A percentile compares a stretch with the other conserved stretches of the same genome.
phyloP scores from a whole-genome alignment of 2,797 vertebrate species.

The Sebastes nivosus region DNA sequence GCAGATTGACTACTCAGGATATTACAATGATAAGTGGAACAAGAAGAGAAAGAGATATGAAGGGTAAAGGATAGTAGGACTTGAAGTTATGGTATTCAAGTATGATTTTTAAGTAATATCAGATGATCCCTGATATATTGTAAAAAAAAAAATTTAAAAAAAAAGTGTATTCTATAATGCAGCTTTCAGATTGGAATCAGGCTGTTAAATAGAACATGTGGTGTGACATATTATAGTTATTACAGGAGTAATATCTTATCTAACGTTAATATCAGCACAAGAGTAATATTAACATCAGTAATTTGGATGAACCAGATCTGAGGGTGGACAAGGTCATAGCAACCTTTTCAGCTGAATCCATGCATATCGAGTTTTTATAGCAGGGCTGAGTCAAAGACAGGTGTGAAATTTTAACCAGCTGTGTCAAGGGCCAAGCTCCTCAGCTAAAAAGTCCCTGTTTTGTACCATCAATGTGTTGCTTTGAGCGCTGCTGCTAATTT shows the following conservation, averaged over 20 bases:
- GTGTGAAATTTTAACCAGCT: constrained; percentile 21
- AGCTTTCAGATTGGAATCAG: constrained; percentile 1
- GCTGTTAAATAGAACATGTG: constrained; percentile 13
- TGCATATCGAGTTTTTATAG: constrained; percentile 10
- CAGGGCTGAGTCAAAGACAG: background rate
- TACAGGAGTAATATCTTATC: constrained; percentile 22
- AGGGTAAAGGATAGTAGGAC: background rate
- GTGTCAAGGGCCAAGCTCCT: constrained; percentile 5
- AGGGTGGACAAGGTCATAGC: constrained; percentile 37
- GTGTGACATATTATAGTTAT: background rate
- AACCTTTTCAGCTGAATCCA: constrained; percentile 32
- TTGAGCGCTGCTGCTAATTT: background rate
- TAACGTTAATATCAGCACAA: constrained; percentile 27
- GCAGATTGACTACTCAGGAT: background rate
- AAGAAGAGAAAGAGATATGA: background rate
- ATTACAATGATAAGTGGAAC: background rate
- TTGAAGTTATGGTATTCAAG: background rate
- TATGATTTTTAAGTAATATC: background rate
- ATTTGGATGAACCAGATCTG: constrained; percentile 34
- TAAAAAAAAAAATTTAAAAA: background rate
- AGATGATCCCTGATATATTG: background rate
- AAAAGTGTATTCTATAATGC: background rate
- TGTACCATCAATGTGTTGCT: background rate
- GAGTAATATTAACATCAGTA: constrained; percentile 34
- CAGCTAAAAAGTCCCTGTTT: background rate